Percentiles rank a stretch among this genome's conserved stretches.
Conservation (phyloP, 2,113 vertebrate species). For the Eudorcas thomsonii region DNA sequence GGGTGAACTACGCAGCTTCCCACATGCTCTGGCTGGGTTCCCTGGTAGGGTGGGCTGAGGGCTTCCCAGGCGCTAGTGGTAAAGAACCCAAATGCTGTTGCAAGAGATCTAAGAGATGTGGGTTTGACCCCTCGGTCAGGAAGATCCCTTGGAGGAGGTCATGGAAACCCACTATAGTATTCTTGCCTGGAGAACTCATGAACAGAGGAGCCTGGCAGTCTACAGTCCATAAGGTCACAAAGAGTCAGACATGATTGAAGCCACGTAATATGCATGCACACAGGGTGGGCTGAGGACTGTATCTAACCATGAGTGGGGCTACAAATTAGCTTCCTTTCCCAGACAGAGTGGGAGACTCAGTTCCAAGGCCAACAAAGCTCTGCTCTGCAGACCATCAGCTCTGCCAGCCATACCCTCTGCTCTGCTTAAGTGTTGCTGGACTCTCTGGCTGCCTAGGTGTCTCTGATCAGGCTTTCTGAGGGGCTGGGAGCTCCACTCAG, state of each 20-base stretch:
- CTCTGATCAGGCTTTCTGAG: not conserved
- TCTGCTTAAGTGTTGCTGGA: not conserved
- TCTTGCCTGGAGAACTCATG: not conserved
- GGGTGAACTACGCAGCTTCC: not conserved
- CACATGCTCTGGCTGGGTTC: not conserved
- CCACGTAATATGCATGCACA: not conserved
- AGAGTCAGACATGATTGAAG: not conserved
- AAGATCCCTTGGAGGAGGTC: not conserved
- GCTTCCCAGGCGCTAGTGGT: not conserved
- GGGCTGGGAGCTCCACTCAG: not conserved
- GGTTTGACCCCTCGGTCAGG: not conserved
- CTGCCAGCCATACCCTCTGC: not conserved
- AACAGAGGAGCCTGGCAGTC: not conserved
- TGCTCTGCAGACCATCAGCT: not conserved
- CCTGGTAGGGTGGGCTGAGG: not conserved
- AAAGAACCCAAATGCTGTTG: not conserved
- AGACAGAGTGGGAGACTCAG: no score
- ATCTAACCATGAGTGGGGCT: not conserved
- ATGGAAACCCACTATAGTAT: not conserved
- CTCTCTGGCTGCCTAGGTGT: not conserved
- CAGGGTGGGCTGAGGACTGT: not conserved
- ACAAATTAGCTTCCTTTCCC: not conserved
- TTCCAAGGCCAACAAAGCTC: not conserved
- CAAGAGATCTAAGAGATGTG: rapidly evolving
- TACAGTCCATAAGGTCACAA: not conserved